Evolutionary conservation across 2,113 vertebrate species (phyloP).

Genomic region (Ameiurus melas): DNA sequence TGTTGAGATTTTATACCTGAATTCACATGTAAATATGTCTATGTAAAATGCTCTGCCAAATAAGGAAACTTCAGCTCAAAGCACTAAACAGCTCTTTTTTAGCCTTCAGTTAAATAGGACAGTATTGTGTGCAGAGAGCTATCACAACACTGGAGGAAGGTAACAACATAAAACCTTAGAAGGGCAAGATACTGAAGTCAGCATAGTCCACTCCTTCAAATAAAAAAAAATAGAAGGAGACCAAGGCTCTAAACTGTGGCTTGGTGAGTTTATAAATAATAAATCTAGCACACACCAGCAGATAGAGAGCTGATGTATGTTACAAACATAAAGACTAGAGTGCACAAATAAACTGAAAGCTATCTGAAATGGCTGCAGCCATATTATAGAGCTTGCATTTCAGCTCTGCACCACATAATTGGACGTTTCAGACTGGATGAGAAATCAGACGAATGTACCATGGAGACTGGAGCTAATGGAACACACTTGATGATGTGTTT

Average conservation of each 20-base stretch:
- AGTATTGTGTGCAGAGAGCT: constrained; percentile 32
- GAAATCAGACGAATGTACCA: background rate
- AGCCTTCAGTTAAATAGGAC: constrained; percentile 25
- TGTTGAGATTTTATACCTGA: too few relatives aligned
- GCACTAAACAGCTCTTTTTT: background rate
- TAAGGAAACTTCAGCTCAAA: background rate
- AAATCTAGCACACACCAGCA: constrained; percentile 6
- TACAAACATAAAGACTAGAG: background rate
- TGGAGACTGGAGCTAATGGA: constrained; percentile 35
- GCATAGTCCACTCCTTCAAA: constrained; percentile 29
- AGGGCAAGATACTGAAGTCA: constrained; percentile 37
- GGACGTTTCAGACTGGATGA: constrained; percentile 15
- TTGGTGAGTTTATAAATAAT: constrained; percentile 34
- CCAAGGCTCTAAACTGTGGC: constrained; percentile 16
- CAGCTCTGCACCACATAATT: background rate
- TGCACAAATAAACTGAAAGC: constrained; percentile 22
- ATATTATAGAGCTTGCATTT: constrained; percentile 11
- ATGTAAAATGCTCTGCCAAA: background rate
- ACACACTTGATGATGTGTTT: constrained; percentile 1
- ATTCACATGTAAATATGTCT: too few relatives aligned
- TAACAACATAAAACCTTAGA: constrained; percentile 28
- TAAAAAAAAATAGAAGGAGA: background rate
- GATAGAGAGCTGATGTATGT: background rate
- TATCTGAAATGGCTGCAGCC: background rate
- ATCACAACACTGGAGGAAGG: constrained; percentile 33